phyloP scores from a whole-genome alignment of 92 coral and sea anemone genomes.

The Palythoa caribaeorum region DNA sequence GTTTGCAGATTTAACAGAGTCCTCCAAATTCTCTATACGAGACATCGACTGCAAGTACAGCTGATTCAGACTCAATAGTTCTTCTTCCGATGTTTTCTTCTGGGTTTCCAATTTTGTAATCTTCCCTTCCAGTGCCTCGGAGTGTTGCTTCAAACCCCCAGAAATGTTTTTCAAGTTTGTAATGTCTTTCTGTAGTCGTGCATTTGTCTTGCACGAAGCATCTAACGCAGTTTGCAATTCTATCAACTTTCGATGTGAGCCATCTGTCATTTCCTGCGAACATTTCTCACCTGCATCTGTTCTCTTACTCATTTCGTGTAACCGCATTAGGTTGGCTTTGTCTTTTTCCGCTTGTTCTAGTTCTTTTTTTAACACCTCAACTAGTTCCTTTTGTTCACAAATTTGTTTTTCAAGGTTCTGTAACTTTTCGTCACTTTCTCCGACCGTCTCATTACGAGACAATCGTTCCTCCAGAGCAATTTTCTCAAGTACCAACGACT shows the following conservation, averaged over 20 bases:
- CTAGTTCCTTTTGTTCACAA: neutral
- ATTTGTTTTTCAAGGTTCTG: neutral
- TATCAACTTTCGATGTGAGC: neutral
- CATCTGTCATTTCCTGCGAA: neutral
- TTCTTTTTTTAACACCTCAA: neutral
- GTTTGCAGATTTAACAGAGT: conserved; percentile 1
- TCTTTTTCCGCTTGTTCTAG: conserved; percentile 17
- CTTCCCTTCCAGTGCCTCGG: neutral
- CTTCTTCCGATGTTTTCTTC: conserved; percentile 4
- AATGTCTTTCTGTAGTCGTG: neutral
- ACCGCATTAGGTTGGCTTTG: neutral
- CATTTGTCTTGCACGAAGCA: neutral
- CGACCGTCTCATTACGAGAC: neutral
- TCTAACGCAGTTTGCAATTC: conserved; percentile 2
- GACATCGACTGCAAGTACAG: conserved; percentile 12
- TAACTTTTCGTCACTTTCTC: neutral
- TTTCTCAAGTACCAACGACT: neutral
- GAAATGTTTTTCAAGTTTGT: neutral
- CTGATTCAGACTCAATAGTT: neutral
- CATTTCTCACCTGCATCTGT: neutral
- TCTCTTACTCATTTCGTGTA: neutral
- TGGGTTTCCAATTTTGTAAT: neutral
- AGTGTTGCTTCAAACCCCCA: conserved; percentile 15
- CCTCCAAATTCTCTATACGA: conserved; percentile 16
- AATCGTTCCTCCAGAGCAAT: neutral